Base-by-base conservation (phyloP, 2,888 invertebrate species). In the Argyresthia goedartella region DNA sequence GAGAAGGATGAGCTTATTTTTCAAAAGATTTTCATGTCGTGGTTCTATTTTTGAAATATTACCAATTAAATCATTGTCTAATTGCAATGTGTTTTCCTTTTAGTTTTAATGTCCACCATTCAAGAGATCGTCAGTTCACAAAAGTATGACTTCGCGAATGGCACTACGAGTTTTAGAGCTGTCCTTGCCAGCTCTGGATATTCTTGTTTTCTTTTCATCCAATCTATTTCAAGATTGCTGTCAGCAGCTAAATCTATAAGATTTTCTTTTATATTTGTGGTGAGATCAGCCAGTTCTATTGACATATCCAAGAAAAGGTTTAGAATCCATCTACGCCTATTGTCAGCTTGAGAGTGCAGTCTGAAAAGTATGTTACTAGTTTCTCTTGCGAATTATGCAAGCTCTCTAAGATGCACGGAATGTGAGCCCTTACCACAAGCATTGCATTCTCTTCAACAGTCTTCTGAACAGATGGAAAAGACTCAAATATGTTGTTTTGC, bases 391-490 rank as follows among this genome's bases (percentile, higher is more conserved):
- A 60, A 61, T 59, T 59, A 57, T 58, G 59, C 56, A 63, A 62
- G 61, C 60, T 63, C 59, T 58, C 59, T 59, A 60, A 60, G 60
- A 62, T 64, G 60, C 62, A 64, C 57, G 56, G 56, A 58, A 61
- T 59, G 55, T 59, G 62, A 61, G 60, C 52, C 36, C 35, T 49
- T 60, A 63, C 60, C 56, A 53, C 59, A 54, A 61, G 55, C 59
- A 59, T 52, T 59, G 58, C 59, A 56, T 54, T 62, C 53, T 60
- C 58, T 59, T 63, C 57, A 57, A 61, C 53, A 59, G 53, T 62
- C 59, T 60, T 60, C 59, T 59, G 61, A 60, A 60, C 57, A 55
- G 54, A 59, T 57, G 67, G 67, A 65, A 59, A 63, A 64, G 64
- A 61, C 61, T 60, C 57, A 57, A 62, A 64, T 49, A 55, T 53